These are phyloP conservation scores for Ctenicera cuprea DNA, from an alignment of 2,888 invertebrate species.

Conservation along the genomic window DNA sequence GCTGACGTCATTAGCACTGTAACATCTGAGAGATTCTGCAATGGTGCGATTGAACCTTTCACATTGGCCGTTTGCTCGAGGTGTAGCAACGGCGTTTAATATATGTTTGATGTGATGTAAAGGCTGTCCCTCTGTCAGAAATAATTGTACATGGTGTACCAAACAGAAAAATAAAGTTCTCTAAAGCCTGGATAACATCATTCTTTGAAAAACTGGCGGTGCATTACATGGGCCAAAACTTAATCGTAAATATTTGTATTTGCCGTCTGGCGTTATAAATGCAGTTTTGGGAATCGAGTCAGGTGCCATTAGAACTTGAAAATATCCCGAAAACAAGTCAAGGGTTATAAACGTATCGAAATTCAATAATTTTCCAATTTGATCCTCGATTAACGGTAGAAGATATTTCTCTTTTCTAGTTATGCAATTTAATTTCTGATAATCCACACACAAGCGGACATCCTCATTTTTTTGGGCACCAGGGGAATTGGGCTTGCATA, in stretches of 20 bases:
- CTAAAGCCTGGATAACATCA: not conserved
- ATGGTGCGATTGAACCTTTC: slow-evolving; percentile 32
- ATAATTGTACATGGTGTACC: not conserved
- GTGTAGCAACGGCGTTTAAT: slow-evolving; percentile 31
- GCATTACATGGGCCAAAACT: not conserved
- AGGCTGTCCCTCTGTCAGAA: not conserved
- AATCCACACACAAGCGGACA: not conserved
- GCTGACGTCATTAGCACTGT: slow-evolving; percentile 7
- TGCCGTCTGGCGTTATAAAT: slow-evolving; percentile 49
- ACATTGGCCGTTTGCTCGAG: slow-evolving; percentile 33
- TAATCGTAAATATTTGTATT: not conserved
- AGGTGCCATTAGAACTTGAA: slow-evolving; percentile 57
- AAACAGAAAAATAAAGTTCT: not conserved
- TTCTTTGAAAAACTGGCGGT: no score
- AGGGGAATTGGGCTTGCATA: not conserved
- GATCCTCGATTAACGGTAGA: slow-evolving; percentile 15
- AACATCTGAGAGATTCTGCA: slow-evolving; percentile 2
- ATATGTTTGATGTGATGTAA: slow-evolving; percentile 18
- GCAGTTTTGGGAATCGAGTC: slow-evolving; percentile 58
- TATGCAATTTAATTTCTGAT: slow-evolving; percentile 1
- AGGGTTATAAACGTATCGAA: slow-evolving; percentile 48
- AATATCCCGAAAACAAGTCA: slow-evolving; percentile 56
- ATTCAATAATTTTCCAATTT: slow-evolving; percentile 37
- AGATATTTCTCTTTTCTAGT: slow-evolving; percentile 4
- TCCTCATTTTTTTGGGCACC: not conserved